Evolutionary conservation across 2,888 invertebrate genomes (phyloP).

Genomic region (Eupithecia pulchellata): DNA sequence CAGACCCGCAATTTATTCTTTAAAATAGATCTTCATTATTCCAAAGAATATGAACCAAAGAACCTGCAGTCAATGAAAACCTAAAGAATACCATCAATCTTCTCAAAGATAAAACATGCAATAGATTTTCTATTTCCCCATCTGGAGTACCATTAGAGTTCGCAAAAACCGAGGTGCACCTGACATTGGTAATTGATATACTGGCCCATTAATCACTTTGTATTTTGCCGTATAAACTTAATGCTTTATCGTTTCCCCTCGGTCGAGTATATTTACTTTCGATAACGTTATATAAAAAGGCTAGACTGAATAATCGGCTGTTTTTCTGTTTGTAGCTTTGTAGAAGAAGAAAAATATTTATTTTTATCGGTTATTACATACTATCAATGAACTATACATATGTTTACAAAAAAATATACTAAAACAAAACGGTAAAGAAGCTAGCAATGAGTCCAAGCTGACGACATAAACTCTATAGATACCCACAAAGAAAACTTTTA

Average conservation of each 20-base stretch:
- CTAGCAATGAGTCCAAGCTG: no score
- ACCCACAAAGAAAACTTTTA: no score
- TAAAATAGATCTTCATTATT: slow-evolving; percentile 11
- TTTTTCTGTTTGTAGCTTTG: no score
- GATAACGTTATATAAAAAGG: background rate
- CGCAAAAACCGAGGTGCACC: slow-evolving; percentile 75
- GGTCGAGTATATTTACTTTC: slow-evolving; percentile 21
- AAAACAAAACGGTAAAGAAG: no score
- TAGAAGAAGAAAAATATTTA: no score
- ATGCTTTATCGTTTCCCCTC: slow-evolving; percentile 43
- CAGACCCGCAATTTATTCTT: background rate
- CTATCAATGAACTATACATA: no score
- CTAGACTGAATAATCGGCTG: background rate
- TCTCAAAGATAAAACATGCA: slow-evolving; percentile 58
- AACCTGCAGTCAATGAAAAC: slow-evolving; percentile 21
- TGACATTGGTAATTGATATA: slow-evolving; percentile 80
- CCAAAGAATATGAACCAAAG: slow-evolving; percentile 1
- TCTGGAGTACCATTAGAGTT: slow-evolving; percentile 59
- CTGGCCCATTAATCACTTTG: slow-evolving; percentile 75
- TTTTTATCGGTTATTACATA: no score
- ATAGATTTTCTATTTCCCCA: slow-evolving; percentile 54
- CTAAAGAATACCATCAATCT: slow-evolving; percentile 51
- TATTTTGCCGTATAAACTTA: slow-evolving; percentile 60
- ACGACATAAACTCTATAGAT: no score
- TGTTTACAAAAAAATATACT: no score